Base-by-base conservation (phyloP, 2,113 vertebrate genomes). In the Pteruthius melanotis region DNA sequence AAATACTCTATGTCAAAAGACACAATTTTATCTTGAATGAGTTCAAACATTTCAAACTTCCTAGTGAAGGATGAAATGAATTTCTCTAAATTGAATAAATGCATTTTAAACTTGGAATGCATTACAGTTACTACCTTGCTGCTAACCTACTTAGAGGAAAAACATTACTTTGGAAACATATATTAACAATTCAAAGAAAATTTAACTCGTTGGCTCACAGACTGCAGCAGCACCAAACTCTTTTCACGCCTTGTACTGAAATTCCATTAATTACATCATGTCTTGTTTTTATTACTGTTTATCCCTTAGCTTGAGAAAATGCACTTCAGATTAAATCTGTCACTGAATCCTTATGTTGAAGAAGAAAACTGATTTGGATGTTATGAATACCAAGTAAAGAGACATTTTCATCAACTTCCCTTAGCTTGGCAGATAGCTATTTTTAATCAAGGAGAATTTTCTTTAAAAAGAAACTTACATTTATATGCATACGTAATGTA, bases 121-220 rank as follows among this genome's bases (percentile, higher is more conserved):
- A 63, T 90, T 85, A 82, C 50, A 61, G 64, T 35, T 77, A 71
- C 77, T 82, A 95, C 47, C 83, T 90, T 77, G 50, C 68, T 81
- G 68, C 60, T 95, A 93, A 92, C 69, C 86, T 93, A 92, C 81
- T 96, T 89, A 89, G 65, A 90, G 76, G 52, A n/a, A 78, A 93
- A 86, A 70, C 28, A 82, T 82, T 89, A 26, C 92, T 92, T 68
- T 33, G 57, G 68, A 72, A 94, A 78, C 30, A 81, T 39, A 65
- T n/a, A 92, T 94, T 94, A 92, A 81, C 53, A 95, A 69, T 50
- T 83, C 76, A 87, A 83, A 95, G 83, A 74, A 95, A 92, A 92
- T 53, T 44, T 86, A 93, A 83, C 76, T 81, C 71, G 30, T 47
- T 93, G 76, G 12, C 54, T 74, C 76, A 52, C 3, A 2, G 68